These are phyloP conservation scores for Centroberyx gerrardi DNA, from an alignment of 2,797 vertebrate species.

Conservation along the genomic window DNA sequence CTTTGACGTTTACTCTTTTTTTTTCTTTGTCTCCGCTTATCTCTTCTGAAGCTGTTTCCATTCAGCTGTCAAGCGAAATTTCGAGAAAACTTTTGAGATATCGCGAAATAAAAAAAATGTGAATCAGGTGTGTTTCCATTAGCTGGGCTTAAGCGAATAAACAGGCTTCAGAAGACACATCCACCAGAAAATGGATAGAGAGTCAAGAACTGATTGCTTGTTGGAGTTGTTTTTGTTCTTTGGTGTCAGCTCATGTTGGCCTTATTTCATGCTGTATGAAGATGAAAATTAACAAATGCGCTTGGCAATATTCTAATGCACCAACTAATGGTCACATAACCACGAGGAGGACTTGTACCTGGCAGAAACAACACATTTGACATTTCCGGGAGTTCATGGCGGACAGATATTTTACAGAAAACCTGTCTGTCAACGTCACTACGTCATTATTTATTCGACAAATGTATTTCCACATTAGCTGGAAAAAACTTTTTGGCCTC, in stretches of 20 bases:
- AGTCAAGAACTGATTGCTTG: neutral
- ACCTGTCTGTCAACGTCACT: too few relatives aligned
- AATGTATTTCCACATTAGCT: too few relatives aligned
- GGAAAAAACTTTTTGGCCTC: neutral
- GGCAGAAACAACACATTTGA: too few relatives aligned
- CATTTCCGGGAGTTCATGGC: too few relatives aligned
- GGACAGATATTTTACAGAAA: too few relatives aligned
- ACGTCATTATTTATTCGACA: too few relatives aligned
- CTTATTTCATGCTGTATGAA: neutral
- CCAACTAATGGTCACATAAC: neutral
- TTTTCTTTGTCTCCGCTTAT: too few relatives aligned
- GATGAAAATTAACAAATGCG: neutral
- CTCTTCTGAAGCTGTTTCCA: too few relatives aligned
- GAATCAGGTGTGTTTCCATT: neutral
- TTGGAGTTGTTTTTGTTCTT: neutral
- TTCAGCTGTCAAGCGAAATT: too few relatives aligned
- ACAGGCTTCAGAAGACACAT: constrained; percentile 5
- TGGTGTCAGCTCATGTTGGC: neutral
- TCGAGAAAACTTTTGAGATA: too few relatives aligned
- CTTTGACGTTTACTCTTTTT: neutral
- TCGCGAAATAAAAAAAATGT: neutral
- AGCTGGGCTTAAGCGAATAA: neutral
- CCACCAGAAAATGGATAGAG: neutral
- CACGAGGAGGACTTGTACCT: neutral
- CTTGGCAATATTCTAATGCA: too few relatives aligned